Base-by-base conservation (phyloP, 2,888 invertebrate genomes). In the Drosophila kanekoi region DNA sequence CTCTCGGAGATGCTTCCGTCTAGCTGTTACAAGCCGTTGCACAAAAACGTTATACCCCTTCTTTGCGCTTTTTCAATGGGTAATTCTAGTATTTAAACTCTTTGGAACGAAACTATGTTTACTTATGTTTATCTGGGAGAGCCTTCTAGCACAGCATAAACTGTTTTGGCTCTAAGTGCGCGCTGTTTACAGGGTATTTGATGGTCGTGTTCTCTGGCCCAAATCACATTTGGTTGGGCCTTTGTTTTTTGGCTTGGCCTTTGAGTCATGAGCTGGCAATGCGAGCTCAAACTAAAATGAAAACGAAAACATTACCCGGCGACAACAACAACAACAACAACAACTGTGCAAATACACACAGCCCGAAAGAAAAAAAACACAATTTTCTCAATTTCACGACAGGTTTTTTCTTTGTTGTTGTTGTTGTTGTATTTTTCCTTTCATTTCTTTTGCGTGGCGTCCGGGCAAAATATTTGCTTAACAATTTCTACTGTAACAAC, bases 401-500 rank as follows among this genome's bases (percentile, higher is more conserved):
- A 84, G 79, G 83, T 83, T 82, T 81, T 53, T 35, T 38, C 37
- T 33, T 43, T 43, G 61, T 37, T 43, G 53, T 49, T 64, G 59
- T 38, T 51, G 54, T 56, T 70, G 64, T 52, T 65, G 64, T 60
- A 60, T 61, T 72, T 71, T 71, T 70, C 74, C 60, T 68, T 65
- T 76, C 65, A 62, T 59, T 79, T 72, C 58, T 67, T 78, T 44
- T 63, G 48, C 20, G 14, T 37, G 48, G 43, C 48, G 67, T 45
- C 32, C 60, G 61, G 63, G 63, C 77, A 78, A 86, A 84, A 87
- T 87, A 84, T 84, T 87, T 83, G 79, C 79, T 77, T 67, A 83
- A 83, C 87, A 81, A 84, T 83, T 83, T 83, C 83, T 79, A 83
- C 84, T 77, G 77, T 74, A 86, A 81, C 87, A 86, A 68, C 67